Conservation (phyloP, 2,888 invertebrate genomes). For the Eupithecia centaureata region DNA sequence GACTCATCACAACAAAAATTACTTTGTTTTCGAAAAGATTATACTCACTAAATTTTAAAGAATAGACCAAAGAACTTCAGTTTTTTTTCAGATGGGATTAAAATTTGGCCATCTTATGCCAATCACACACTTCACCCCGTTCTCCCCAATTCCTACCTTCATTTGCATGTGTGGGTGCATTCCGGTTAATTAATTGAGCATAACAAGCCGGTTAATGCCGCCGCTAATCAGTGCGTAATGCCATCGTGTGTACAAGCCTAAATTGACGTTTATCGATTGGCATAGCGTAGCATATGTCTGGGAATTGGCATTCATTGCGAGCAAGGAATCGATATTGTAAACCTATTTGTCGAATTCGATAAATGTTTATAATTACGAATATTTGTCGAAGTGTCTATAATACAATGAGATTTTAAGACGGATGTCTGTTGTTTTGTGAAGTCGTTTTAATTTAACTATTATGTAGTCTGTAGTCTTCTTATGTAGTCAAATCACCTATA, state of each 20-base stretch:
- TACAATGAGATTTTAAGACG: background rate
- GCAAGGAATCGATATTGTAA: conserved; percentile 4
- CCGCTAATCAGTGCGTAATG: conserved; percentile 68
- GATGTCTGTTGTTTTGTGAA: background rate
- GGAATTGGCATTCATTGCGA: background rate
- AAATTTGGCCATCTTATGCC: background rate
- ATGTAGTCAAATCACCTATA: too few relatives aligned
- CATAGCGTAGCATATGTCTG: background rate
- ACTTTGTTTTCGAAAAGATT: too few relatives aligned
- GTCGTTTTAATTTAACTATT: too few relatives aligned
- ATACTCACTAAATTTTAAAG: too few relatives aligned
- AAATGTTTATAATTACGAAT: background rate
- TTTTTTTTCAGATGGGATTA: background rate
- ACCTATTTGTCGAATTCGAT: background rate
- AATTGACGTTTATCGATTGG: conserved; percentile 51
- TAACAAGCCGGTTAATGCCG: conserved; percentile 61
- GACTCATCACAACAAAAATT: too few relatives aligned
- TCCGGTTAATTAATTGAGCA: conserved; percentile 66
- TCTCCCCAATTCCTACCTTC: background rate
- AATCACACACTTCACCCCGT: background rate
- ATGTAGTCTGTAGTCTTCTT: too few relatives aligned
- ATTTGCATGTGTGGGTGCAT: conserved; percentile 9
- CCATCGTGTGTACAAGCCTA: conserved; percentile 49
- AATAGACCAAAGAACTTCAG: background rate
- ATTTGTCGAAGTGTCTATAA: background rate